Base-by-base conservation (phyloP, 2,113 vertebrate species). In the Telmatochromis sp. region DNA sequence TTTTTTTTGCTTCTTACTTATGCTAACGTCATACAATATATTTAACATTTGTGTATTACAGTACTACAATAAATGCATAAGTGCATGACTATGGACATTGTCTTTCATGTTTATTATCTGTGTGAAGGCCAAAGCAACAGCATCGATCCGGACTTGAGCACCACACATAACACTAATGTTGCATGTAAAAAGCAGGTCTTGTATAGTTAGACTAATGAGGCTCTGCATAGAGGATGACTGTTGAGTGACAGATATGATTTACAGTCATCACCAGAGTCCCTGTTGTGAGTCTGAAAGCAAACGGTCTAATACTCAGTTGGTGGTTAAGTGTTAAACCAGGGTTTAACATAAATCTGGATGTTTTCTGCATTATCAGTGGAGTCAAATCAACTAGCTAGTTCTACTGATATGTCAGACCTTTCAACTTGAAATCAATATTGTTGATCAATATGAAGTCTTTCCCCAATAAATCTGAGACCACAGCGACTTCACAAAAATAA, bases 161-260 rank as follows among this genome's bases (percentile, higher is more conserved):
- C 71, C n/a, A 14, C 84, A 80, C 87, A 86, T 54, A 60, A 84
- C 71, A 33, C 71, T 84, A 91, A 57, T 78, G 88, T 68, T 91
- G 82, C 50, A 79, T 90, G 79, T 82, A 68, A 84, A 83, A 87
- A 86, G 54, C 91, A 88, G 82, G 31, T 86, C 73, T 87, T 89
- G 81, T 94, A 88, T 92, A 93, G 93, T 93, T 89, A 86, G 83
- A 91, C 91, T 96, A 95, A 95, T 94, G 94, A 96, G 91, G 83
- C 82, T 82, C 86, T 15, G 90, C 85, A 83, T 89, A 80, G 82
- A 82, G 78, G 84, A 89, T 81, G 84, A 85, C 54, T 85, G 92
- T 71, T 91, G 90, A 91, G 81, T 93, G 92, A 91, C 94, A 94
- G 90, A 84, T 75, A 82, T 86, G 91, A 95, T 95, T 94, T 94